Evolutionary conservation across 2,113 vertebrate species (phyloP), one percentile per base, ranked within the genome.

Genomic region (Protomyctophum bolini): DNA sequence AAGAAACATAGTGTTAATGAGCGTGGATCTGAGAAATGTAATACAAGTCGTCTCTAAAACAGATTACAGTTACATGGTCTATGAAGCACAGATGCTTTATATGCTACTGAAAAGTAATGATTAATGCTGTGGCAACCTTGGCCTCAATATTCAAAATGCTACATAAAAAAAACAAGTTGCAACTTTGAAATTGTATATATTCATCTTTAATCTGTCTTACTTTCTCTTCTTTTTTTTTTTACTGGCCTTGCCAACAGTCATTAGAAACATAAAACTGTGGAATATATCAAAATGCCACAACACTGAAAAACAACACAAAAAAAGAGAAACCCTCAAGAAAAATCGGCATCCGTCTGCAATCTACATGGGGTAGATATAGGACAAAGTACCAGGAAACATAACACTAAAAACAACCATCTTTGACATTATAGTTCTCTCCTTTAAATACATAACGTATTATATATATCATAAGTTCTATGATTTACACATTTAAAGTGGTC

Each of bases 311-410:
- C 41, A 78, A 10, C 10, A 56, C 8, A 72, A 79, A 67, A n/a
- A n/a, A 77, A 69, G 55, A 66, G 66, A 87, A 75, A 89, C 85
- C 81, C 86, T 78, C 88, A 89, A 77, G 77, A 86, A 54, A 59
- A 76, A 80, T 84, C 81, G 65, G 62, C 28, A 78, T 58, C 73
- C 48, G 84, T 92, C 79, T 72, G 74, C 80, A 84, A 21, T 90
- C 85, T 93, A 89, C 63, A 48, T 75, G 82, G 82, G n/a, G 86
- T 88, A 83, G 86, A 92, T 86, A n/a, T n/a, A 91, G 89, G 92
- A 91, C 88, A 79, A 94, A 97, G 96, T 97, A 98, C 96, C 95
- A 95, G 93, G 88, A 95, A 93, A 93, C 89, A 87, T 89, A 89
- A 94, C 83, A 93, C 85, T 88, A 80, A 91, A 75, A 92, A 91